Base-by-base conservation (phyloP, 2,888 invertebrate genomes). In the Drosophila paucipuncta region DNA sequence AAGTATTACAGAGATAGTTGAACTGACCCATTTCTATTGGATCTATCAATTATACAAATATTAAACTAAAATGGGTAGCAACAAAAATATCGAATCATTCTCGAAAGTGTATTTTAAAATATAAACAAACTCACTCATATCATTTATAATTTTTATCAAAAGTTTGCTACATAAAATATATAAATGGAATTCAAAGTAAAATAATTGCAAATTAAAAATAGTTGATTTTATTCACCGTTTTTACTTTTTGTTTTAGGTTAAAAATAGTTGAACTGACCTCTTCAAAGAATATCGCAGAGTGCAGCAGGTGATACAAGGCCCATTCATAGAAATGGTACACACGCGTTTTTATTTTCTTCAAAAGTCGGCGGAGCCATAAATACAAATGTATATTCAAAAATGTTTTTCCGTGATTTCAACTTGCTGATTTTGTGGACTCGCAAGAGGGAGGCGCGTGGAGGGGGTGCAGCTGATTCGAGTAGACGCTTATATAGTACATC, bases 341-440 rank as follows among this genome's bases (percentile, higher is more conserved):
- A 60, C 66, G 55, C 62, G 35, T 33, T n/a, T 25, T 9, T 41
- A 9, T 39, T 10, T 41, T 22, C 16, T 43, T 53, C 55, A 35
- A 75, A 66, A 55, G 22, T 16, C 41, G 35, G 31, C 64, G 50
- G 2, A 50, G 41, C 39, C 68, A 65, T 68, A 54, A 53, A 76
- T 66, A 72, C 61, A 30, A 28, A 55, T 50, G 10, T 41, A n/a
- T 43, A 30, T 71, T 67, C 37, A 41, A 68, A 73, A 72, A 82
- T 74, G 76, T 74, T 86, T 84, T 71, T 54, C 57, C 69, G 41
- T 78, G 78, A 80, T 74, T 83, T 83, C 70, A 62, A 76, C 53
- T 67, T 53, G 59, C 47, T 54, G 31, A 28, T 50, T 41, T 37
- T 37, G 55, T 53, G 62, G 41, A 50, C 16, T 41, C 49, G 18